These are phyloP conservation scores for Synanthedon tipuliformis DNA, from an alignment of 2,888 invertebrate species.

Conservation along the genomic window DNA sequence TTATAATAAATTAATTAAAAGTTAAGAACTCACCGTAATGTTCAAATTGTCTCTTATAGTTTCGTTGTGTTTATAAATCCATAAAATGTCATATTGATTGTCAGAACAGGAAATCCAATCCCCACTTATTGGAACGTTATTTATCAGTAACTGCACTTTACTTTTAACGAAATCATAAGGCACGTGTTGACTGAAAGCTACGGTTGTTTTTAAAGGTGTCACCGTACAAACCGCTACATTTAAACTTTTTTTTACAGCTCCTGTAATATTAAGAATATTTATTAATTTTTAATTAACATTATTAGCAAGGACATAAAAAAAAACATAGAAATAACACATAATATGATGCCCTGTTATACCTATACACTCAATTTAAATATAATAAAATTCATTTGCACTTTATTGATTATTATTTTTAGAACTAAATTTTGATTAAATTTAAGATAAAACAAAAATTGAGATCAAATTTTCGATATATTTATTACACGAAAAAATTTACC, in stretches of 20 bases:
- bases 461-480: too few relatives aligned
- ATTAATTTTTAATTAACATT: too few relatives aligned
- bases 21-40: conserved; percentile 33
- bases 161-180: conserved; percentile 24
- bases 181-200: conserved; percentile 51
- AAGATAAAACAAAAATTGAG: too few relatives aligned
- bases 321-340: too few relatives aligned
- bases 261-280: conserved; percentile 18
- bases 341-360: too few relatives aligned
- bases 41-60: conserved; percentile 22
- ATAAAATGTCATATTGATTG: conserved; percentile 55
- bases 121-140: conserved; percentile 28
- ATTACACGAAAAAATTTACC: too few relatives aligned
- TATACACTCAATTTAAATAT: too few relatives aligned
- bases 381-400: too few relatives aligned
- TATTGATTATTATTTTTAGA: too few relatives aligned
- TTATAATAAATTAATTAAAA: conserved; percentile 1
- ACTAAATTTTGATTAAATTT: too few relatives aligned
- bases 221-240: conserved; percentile 43
- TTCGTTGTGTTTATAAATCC: conserved; percentile 43
- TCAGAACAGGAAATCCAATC: conserved; percentile 53
- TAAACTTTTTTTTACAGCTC: conserved; percentile 52
- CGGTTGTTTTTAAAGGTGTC: conserved; percentile 34
- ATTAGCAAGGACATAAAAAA: too few relatives aligned
- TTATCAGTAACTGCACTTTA: conserved; percentile 30